phyloP scores from a whole-genome alignment of 1,140 invertebrate species.

The Drosophila paulistorum region DNA sequence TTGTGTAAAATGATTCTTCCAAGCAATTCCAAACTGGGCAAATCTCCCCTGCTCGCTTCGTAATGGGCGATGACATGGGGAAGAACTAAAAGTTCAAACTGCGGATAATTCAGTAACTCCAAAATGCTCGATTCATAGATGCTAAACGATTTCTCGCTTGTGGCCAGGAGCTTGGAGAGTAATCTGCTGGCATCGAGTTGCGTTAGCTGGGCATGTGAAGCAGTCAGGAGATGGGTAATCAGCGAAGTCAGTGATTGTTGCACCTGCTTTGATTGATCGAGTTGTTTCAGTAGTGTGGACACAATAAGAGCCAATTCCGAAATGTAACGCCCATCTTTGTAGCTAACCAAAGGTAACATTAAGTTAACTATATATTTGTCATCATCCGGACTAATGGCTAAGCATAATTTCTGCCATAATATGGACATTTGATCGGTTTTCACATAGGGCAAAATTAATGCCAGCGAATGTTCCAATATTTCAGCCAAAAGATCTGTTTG shows the following conservation, averaged over 20 bases:
- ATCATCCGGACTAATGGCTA: constrained; percentile 2
- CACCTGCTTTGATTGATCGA: neutral
- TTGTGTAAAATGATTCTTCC: constrained; percentile 88
- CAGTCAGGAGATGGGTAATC: constrained; percentile 57
- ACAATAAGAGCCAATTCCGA: constrained; percentile 84
- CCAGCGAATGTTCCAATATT: constrained; percentile 86
- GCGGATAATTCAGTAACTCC: constrained; percentile 86
- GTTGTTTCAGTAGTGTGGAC: constrained; percentile 84
- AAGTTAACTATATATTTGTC: constrained; percentile 78
- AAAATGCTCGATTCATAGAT: constrained; percentile 87
- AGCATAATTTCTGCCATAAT: constrained; percentile 85
- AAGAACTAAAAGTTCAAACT: constrained; percentile 90
- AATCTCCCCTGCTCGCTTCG: constrained; percentile 83
- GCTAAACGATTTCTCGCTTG: constrained; percentile 82
- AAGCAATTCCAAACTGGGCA: constrained; percentile 85
- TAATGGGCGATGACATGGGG: constrained; percentile 87
- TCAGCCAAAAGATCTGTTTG: constrained; percentile 86
- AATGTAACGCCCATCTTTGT: constrained; percentile 87
- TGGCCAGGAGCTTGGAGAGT: constrained; percentile 85
- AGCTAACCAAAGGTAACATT: constrained; percentile 85
- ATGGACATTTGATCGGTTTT: constrained; percentile 85
- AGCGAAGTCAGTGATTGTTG: constrained; percentile 36
- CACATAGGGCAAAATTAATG: constrained; percentile 85
- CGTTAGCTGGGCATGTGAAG: constrained; percentile 84
- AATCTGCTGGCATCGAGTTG: constrained; percentile 88